Evolutionary conservation across 2,888 invertebrate species (phyloP), one percentile per base, ranked within the genome.

Genomic region (Caenorhabditis sinica): DNA sequence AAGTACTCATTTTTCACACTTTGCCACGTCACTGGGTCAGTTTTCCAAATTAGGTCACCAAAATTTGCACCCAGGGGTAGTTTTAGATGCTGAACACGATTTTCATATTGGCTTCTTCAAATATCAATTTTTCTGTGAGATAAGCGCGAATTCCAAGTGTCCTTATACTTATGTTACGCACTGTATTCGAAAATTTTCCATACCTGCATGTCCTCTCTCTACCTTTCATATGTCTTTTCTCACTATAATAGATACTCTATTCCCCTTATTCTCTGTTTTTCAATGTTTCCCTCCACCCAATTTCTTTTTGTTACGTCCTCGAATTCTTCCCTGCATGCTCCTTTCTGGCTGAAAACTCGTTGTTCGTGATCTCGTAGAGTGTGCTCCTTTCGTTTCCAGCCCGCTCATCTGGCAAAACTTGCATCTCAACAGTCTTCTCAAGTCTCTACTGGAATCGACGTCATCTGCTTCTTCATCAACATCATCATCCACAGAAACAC

Each of bases 371-470:
- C 40, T n/a, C 51, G 28, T 45, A 75, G 75, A 49, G 74, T 76
- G 76, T 76, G 65, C 72, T 76, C 58, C 49, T 76, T 68, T 60
- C 72, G 72, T 65, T 80, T 80, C 66, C 80, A 80, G 80, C 80
- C 80, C 80, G 8, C 65, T 80, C 80, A 51, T 72, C 72, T 80
- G 80, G 80, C 80, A 80, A 65, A 80, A 80, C 58, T 49, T 72
- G 53, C 72, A 80, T 58, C 72, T 80, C 53, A 72, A 80, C 72
- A 58, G 40, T 36, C 72, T 80, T 58, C 80, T 80, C 33, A 80
- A 80, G 45, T 80, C 80, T 0, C 28, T 80, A 0, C 25, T 69
- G 8, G 69, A 69, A 28, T 69, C 69, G 25, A 72, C 65, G 33
- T 40, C 77, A n/a, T 58, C 76, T 56, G 49, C 60, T 6, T 60